Evolutionary conservation across 2,888 invertebrate species (phyloP).

Genomic region (Apotomis betuletana): DNA sequence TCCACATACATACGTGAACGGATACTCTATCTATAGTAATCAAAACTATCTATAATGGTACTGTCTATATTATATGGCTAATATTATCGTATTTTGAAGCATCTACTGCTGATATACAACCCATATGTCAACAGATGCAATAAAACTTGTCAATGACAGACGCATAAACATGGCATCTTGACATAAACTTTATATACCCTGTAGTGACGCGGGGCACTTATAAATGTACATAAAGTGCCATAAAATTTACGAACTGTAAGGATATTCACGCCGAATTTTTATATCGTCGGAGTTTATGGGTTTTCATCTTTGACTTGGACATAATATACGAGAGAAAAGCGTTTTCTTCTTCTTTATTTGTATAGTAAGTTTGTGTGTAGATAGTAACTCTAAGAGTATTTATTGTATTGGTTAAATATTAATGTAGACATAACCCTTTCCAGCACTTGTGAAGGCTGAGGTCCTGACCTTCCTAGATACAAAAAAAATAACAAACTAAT

Average conservation of each 20-base stretch:
- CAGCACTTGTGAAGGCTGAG: too few species aligned
- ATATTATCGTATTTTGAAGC: neutral
- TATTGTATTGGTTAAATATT: too few species aligned
- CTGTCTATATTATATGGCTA: neutral
- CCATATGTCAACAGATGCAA: slow-evolving; percentile 57
- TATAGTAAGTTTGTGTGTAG: too few species aligned
- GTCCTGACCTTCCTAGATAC: too few species aligned
- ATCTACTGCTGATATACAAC: neutral
- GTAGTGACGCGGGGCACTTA: slow-evolving; percentile 50
- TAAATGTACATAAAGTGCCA: slow-evolving; percentile 60
- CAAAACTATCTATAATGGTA: too few species aligned
- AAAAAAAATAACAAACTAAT: too few species aligned
- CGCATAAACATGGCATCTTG: slow-evolving; percentile 49
- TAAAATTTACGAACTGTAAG: slow-evolving; percentile 80
- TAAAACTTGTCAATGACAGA: slow-evolving; percentile 62
- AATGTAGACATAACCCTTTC: too few species aligned
- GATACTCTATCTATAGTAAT: too few species aligned
- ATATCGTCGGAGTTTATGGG: slow-evolving; percentile 67
- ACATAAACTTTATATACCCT: slow-evolving; percentile 60
- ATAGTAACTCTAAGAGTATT: too few species aligned
- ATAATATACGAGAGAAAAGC: slow-evolving; percentile 30
- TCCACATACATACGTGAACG: too few species aligned
- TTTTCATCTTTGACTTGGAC: slow-evolving; percentile 49
- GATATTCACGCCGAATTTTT: slow-evolving; percentile 71
- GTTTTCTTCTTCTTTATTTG: neutral